A percentile compares a stretch with the other conserved stretches of the same genome.
phyloP scores from a whole-genome alignment of 2,888 invertebrate genomes.

The Crioceris asparagi region DNA sequence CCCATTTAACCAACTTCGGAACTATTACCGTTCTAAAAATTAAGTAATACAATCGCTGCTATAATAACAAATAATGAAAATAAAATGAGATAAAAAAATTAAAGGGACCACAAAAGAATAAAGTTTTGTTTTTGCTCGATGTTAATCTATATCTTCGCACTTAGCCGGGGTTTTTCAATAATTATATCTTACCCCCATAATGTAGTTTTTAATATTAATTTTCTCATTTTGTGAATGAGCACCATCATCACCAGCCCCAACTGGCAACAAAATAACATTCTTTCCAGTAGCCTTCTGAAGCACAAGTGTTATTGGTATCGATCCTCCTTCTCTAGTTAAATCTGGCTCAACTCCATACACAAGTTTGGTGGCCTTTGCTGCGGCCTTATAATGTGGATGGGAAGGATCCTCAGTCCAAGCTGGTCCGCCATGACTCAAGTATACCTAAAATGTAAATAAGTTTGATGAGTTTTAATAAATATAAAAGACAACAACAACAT shows the following conservation, averaged over 20 bases:
- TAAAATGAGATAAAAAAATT: constrained; percentile 1
- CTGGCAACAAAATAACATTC: constrained; percentile 88
- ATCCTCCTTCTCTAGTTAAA: constrained; percentile 93
- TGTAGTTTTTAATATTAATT: constrained; percentile 82
- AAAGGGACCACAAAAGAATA: no score
- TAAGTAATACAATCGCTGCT: no score
- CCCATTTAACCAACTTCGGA: no score
- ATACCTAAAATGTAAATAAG: constrained; percentile 23
- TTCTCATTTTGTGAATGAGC: constrained; percentile 99
- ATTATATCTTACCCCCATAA: constrained; percentile 85
- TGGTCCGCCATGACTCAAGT: constrained; percentile 52
- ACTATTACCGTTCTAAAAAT: no score
- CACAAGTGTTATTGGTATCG: constrained; percentile 92
- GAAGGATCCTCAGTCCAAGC: constrained; percentile 90
- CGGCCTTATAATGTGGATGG: constrained; percentile 89
- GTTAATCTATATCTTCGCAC: no score
- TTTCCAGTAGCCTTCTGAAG: constrained; percentile 86
- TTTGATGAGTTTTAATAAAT: no score
- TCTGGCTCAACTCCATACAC: constrained; percentile 89
- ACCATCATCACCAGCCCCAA: constrained; percentile 93
- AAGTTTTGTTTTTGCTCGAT: no score
- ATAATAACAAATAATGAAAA: background rate
- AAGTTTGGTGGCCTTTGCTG: constrained; percentile 64
- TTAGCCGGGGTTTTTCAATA: no score
- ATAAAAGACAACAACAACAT: no score